These are phyloP conservation scores for Chloroclystis v-ata DNA, from an alignment of 2,888 invertebrate genomes.

Conservation along the genomic window DNA sequence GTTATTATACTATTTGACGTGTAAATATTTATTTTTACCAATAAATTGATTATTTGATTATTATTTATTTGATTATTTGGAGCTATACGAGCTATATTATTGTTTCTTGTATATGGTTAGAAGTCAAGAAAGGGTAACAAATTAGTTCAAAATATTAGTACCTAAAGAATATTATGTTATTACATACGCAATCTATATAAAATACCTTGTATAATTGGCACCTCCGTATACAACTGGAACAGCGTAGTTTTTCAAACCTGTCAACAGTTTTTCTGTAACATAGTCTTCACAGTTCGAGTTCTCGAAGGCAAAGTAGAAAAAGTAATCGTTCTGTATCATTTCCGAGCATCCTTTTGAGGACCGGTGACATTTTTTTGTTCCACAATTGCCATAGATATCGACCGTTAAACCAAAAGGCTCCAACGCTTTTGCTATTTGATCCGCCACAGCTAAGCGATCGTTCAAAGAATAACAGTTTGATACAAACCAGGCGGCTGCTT, in stretches of 20 bases:
- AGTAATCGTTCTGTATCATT: slow-evolving; percentile 37
- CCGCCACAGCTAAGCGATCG: neutral
- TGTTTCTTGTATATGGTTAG: no score
- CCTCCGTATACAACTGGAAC: slow-evolving; percentile 82
- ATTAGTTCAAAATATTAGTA: no score
- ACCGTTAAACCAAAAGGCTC: no score
- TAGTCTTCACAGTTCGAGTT: slow-evolving; percentile 48
- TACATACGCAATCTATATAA: neutral
- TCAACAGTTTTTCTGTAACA: slow-evolving; percentile 48
- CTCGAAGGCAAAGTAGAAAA: slow-evolving; percentile 52
- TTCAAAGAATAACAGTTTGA: neutral
- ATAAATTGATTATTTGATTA: no score
- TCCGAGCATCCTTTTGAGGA: neutral
- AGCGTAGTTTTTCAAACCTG: slow-evolving; percentile 69
- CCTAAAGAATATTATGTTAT: no score
- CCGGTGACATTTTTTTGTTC: neutral
- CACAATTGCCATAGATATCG: neutral
- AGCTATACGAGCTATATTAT: no score
- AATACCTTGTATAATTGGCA: slow-evolving; percentile 65
- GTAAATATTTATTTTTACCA: no score
- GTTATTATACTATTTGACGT: no score
- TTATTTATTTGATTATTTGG: no score
- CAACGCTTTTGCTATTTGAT: neutral
- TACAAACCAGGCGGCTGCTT: slow-evolving; percentile 15
- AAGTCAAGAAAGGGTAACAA: no score